These are phyloP conservation scores for Chelon labrosus DNA, from an alignment of 2,797 vertebrate genomes.

Conservation along the genomic window DNA sequence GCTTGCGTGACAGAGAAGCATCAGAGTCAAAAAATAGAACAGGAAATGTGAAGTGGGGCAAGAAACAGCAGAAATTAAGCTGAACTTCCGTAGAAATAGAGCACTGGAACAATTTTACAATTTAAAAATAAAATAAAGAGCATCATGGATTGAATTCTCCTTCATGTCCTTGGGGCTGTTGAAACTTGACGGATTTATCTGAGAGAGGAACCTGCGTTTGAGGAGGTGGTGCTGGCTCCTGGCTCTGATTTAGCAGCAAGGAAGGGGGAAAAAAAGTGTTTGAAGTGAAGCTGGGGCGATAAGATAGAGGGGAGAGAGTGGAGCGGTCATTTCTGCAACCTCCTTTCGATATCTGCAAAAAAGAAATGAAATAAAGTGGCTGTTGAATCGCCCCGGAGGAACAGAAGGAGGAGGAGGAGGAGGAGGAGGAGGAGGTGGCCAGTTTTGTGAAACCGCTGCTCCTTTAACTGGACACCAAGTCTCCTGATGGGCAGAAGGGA, in stretches of 20 bases:
- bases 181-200: conserved; percentile 49
- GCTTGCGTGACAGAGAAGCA: conserved; percentile 12
- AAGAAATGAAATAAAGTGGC: conserved; percentile 10
- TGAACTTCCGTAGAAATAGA: conserved; percentile 21
- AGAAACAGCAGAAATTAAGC: conserved; percentile 24
- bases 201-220: conserved; percentile 27
- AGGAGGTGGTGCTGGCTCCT: conserved; percentile 53
- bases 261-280: background rate
- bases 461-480: background rate
- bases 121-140: conserved; percentile 4
- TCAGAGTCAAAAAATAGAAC: conserved; percentile 17
- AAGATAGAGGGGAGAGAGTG: background rate
- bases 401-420: background rate
- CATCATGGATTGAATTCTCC: conserved; percentile 21
- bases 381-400: background rate
- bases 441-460: background rate
- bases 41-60: conserved; percentile 45
- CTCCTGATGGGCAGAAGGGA: conserved; percentile 47
- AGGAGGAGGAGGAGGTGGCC: background rate
- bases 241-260: conserved; percentile 38
- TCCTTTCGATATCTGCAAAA: conserved; percentile 15
- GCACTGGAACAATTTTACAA: conserved; percentile 12
- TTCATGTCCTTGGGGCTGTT: conserved; percentile 39
- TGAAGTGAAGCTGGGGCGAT: background rate
- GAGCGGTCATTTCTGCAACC: conserved; percentile 1